Base-by-base conservation (phyloP, 2,888 invertebrate species). In the Ophioninae sp. region DNA sequence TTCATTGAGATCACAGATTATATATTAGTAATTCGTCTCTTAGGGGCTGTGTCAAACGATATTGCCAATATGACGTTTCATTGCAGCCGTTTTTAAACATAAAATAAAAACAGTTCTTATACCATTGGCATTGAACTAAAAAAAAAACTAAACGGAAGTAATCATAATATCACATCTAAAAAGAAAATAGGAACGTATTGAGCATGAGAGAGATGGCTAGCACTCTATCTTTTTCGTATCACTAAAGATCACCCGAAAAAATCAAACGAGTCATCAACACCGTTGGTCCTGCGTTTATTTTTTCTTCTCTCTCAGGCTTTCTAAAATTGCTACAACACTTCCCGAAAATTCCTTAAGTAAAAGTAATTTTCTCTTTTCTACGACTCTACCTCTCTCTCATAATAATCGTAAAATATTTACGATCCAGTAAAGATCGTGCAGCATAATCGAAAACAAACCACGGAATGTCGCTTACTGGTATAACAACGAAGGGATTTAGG, bases 1-100 rank as follows among this genome's bases (percentile, higher is more conserved):
- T 74, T 81, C 79, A 79, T 65, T 81, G 81, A 82, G 81, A 84
- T 84, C 84, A 84, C 84, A 84, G 84, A 84, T 79, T 76, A 83
- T 62, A 83, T 30, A 76, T 79, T 74, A 81, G 70, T 76, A 81
- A 84, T 82, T 81, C 81, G 81, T 79, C 57, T 81, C 64, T 62
- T 62, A 23, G 72, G 65, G 57, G 37, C 56, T 50, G 50, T 70
- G 62, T 59, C 68, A 39, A 83, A 75, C 74, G 78, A 81, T 75
- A 84, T 79, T 79, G 70, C 69, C 56, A 57, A 75, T 75, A 56
- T 23, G 7, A 13, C 74, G 44, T 69, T 67, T 67, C 30, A 72
- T 76, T 75, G 64, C 70, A 21, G 67, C 76, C 79, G 67, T 37
- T 10, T 64, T 62, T 62, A 62, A 67, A 50, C 61, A 44, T 39